Conservation (phyloP, 1,140 invertebrate genomes). For the Dinoponera quadriceps region DNA sequence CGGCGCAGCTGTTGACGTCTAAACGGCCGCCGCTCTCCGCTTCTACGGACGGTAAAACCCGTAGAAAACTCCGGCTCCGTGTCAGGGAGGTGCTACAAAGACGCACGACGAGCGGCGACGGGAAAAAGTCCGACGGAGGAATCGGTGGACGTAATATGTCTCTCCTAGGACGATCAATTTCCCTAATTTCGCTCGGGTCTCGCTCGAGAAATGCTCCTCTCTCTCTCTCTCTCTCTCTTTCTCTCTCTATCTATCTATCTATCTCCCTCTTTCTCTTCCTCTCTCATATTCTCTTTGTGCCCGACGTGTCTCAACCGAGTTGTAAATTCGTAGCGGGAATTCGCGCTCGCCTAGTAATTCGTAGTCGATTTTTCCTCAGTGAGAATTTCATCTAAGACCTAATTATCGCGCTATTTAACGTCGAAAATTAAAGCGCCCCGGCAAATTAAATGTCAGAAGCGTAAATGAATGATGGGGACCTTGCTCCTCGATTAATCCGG, state of each 20-base stretch:
- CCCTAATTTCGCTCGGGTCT: conserved; percentile 17
- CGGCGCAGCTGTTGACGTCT: conserved; percentile 79
- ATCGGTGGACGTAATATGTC: background rate
- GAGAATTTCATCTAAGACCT: conserved; percentile 52
- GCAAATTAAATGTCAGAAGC: conserved; percentile 48
- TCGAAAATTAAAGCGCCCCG: conserved; percentile 52
- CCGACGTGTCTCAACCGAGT: background rate
- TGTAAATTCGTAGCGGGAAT: conserved; percentile 24
- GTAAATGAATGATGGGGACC: conserved; percentile 42
- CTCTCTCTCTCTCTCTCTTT: conserved; percentile 15
- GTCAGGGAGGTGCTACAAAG: conserved; percentile 29
- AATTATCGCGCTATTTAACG: conserved; percentile 58
- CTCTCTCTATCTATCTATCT: background rate
- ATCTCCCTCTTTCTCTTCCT: background rate
- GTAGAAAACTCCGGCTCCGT: conserved; percentile 23
- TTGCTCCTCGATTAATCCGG: conserved; percentile 45
- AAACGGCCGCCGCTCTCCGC: conserved; percentile 70
- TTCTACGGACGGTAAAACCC: conserved; percentile 46
- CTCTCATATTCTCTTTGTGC: background rate
- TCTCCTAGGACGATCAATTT: conserved; percentile 38
- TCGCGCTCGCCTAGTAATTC: conserved; percentile 39
- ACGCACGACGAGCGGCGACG: background rate
- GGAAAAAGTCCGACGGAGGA: conserved; percentile 26
- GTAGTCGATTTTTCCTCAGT: conserved; percentile 24
- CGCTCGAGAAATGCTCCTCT: background rate